Evolutionary conservation across 2,888 invertebrate species (phyloP).

Genomic region (Lacanobia oleracea): DNA sequence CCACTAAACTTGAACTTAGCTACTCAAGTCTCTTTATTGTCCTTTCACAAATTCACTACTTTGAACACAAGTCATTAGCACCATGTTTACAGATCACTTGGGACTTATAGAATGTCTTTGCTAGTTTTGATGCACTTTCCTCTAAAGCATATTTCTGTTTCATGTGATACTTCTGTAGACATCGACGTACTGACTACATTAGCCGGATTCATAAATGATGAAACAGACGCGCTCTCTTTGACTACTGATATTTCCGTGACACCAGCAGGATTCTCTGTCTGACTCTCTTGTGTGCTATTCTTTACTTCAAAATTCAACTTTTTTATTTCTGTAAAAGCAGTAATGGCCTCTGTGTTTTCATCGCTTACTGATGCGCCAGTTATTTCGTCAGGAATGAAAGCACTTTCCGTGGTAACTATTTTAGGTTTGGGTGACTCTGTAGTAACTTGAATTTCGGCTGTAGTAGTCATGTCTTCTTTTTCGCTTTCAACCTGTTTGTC

Average conservation of each 20-base stretch:
- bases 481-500: constrained; percentile 69
- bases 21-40: constrained; percentile 50
- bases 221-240: constrained; percentile 79
- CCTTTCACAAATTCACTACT: constrained; percentile 70
- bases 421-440: constrained; percentile 74
- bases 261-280: constrained; percentile 54
- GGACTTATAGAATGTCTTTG: constrained; percentile 82
- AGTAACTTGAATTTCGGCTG: constrained; percentile 69
- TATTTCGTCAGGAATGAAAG: constrained; percentile 86
- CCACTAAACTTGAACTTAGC: constrained; percentile 32
- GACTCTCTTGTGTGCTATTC: constrained; percentile 54
- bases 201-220: constrained; percentile 88
- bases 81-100: constrained; percentile 63
- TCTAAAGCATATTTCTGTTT: constrained; percentile 97
- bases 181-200: constrained; percentile 93
- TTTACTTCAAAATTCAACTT: constrained; percentile 25
- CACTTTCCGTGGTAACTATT: constrained; percentile 80
- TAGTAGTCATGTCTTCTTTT: constrained; percentile 64
- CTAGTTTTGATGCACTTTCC: constrained; percentile 95
- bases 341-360: constrained; percentile 57
- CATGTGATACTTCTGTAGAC: constrained; percentile 95
- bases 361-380: constrained; percentile 68
- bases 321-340: constrained; percentile 41
- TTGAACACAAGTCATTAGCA: constrained; percentile 84
- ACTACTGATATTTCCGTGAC: constrained; percentile 65